A percentile compares a stretch with the other conserved stretches of the same genome.
phyloP scores from a whole-genome alignment of 1,140 invertebrate genomes.

The Heliconius hermathena region DNA sequence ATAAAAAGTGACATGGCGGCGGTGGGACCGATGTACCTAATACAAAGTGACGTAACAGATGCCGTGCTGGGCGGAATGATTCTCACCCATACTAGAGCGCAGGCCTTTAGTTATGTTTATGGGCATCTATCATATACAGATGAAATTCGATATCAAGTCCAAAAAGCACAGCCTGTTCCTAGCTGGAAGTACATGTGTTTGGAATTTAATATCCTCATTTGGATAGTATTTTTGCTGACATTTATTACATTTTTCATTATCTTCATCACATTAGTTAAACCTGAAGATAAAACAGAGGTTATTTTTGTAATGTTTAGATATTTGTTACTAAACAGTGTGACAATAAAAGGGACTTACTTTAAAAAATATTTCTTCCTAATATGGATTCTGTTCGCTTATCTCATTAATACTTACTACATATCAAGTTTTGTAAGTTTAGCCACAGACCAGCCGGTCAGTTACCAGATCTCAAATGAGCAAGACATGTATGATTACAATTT shows the following conservation, averaged over 20 bases:
- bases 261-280: constrained; percentile 39
- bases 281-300: constrained; percentile 46
- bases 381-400: constrained; percentile 60
- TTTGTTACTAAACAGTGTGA: constrained; percentile 45
- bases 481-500: constrained; percentile 46
- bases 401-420: constrained; percentile 56
- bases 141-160: constrained; percentile 52
- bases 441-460: constrained; percentile 43
- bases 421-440: constrained; percentile 52
- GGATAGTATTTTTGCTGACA: constrained; percentile 47
- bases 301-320: constrained; percentile 48
- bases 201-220: constrained; percentile 54
- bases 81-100: constrained; percentile 44
- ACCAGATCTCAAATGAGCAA: constrained; percentile 45
- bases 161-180: constrained; percentile 44
- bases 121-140: constrained; percentile 51
- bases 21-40: constrained; percentile 42
- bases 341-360: constrained; percentile 23
- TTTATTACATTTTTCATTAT: constrained; percentile 47
- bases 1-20: constrained; percentile 47
- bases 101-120: constrained; percentile 50
- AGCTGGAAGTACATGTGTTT: constrained; percentile 52
- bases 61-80: constrained; percentile 54
- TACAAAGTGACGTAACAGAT: constrained; percentile 50
- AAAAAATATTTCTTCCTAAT: constrained; percentile 39